phyloP scores from a whole-genome alignment of 2,113 vertebrate species.

The Microtus richardsoni region DNA sequence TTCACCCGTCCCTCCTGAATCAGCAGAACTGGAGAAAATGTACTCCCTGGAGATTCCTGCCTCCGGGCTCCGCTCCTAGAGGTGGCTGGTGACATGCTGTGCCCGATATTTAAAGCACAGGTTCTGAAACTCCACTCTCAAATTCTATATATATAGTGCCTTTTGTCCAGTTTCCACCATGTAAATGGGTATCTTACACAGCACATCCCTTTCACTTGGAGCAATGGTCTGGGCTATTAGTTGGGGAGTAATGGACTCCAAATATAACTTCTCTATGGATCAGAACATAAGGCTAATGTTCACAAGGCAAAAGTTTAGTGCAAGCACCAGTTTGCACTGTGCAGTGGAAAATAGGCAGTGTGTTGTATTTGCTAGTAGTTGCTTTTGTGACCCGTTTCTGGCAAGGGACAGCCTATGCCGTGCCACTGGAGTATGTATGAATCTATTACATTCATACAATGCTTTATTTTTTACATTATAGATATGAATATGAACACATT shows the following conservation, averaged over 20 bases:
- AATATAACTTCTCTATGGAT: neutral
- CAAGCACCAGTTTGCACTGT: neutral
- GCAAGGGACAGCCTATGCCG: no score
- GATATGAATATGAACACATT: neutral
- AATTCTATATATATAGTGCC: neutral
- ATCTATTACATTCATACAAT: neutral
- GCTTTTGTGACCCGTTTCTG: neutral
- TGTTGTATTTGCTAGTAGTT: neutral
- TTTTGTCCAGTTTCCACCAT: neutral
- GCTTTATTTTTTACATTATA: neutral
- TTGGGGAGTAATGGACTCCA: accelerated
- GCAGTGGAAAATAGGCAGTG: neutral
- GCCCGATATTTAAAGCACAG: neutral
- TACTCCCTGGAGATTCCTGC: neutral
- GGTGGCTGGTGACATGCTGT: neutral
- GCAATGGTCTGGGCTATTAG: neutral
- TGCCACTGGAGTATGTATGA: neutral
- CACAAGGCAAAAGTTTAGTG: neutral
- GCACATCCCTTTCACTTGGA: neutral
- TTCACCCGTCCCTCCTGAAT: slow-evolving; percentile 62
- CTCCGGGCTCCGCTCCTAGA: neutral
- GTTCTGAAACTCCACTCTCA: neutral
- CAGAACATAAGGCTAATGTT: neutral
- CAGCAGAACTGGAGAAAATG: slow-evolving; percentile 31
- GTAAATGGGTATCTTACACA: neutral